A percentile compares a stretch with the other conserved stretches of the same genome.
phyloP scores from a whole-genome alignment of 1,140 invertebrate genomes.

The Drosophila insularis region DNA sequence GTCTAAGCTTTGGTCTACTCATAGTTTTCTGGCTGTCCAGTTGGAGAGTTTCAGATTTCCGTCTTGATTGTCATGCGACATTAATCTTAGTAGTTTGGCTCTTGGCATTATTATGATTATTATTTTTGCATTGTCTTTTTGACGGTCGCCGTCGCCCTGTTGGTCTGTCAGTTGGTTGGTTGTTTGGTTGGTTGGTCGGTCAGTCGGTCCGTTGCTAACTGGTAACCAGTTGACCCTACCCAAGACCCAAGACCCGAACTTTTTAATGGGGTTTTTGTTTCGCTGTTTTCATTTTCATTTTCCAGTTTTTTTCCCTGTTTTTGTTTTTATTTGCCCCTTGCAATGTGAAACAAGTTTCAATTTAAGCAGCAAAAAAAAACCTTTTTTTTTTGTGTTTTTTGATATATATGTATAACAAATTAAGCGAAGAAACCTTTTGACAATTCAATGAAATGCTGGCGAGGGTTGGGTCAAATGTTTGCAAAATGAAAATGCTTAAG shows the following conservation, averaged over 20 bases:
- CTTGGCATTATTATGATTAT: conserved; percentile 57
- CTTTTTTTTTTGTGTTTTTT: no score
- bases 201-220: conserved; percentile 22
- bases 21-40: conserved; percentile 41
- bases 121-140: conserved; percentile 47
- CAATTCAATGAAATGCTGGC: conserved; percentile 28
- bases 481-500: neutral
- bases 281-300: conserved; percentile 52
- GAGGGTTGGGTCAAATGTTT: conserved; percentile 1
- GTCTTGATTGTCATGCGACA: conserved; percentile 65
- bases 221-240: conserved; percentile 51
- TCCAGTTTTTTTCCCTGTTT: conserved; percentile 4
- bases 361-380: conserved; percentile 18
- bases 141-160: conserved; percentile 10
- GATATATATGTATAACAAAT: neutral
- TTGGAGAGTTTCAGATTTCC: conserved; percentile 50
- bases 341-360: conserved; percentile 40
- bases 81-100: conserved; percentile 59
- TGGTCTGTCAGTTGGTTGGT: neutral
- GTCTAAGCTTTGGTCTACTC: neutral
- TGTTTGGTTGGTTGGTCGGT: conserved; percentile 27
- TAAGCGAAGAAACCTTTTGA: conserved; percentile 22
- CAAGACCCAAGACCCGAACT: conserved; percentile 20
- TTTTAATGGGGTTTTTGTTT: conserved; percentile 37
- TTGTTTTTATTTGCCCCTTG: conserved; percentile 17